These are phyloP conservation scores for Enteromius radiatus DNA, from an alignment of 2,797 vertebrate species.

Conservation along the genomic window DNA sequence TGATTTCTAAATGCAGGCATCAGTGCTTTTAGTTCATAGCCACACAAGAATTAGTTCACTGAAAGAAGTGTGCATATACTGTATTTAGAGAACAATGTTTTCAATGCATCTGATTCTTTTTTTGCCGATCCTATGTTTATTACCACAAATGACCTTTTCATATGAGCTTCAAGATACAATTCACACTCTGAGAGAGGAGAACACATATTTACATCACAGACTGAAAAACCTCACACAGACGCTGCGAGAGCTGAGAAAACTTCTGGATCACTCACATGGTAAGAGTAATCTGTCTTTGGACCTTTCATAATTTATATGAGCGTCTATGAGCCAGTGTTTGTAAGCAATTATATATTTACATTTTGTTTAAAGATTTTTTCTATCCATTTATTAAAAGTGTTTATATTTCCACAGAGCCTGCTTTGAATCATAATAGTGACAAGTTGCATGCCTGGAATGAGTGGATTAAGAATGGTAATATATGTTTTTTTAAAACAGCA, in stretches of 20 bases:
- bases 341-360: background rate
- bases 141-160: constrained; percentile 52
- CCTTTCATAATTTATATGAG: background rate
- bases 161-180: constrained; percentile 80
- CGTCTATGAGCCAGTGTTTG: background rate
- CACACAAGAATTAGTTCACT: constrained; percentile 33
- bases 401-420: constrained; percentile 55
- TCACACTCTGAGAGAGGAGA: constrained; percentile 74
- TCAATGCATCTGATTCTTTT: constrained; percentile 43
- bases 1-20: constrained; percentile 58
- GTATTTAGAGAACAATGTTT: constrained; percentile 32
- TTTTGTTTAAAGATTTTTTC: background rate
- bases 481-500: background rate
- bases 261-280: constrained; percentile 75
- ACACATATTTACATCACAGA: constrained; percentile 70
- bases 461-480: constrained; percentile 72
- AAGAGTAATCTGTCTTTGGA: constrained; percentile 12
- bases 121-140: constrained; percentile 58
- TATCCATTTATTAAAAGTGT: background rate
- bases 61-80: constrained; percentile 32
- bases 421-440: constrained; percentile 57
- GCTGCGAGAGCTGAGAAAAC: constrained; percentile 73
- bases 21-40: constrained; percentile 7
- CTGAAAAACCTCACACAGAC: constrained; percentile 78
- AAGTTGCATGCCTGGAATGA: constrained; percentile 69